These are phyloP conservation scores for Acomys russatus DNA, from an alignment of 2,797 vertebrate species.

Conservation along the genomic window DNA sequence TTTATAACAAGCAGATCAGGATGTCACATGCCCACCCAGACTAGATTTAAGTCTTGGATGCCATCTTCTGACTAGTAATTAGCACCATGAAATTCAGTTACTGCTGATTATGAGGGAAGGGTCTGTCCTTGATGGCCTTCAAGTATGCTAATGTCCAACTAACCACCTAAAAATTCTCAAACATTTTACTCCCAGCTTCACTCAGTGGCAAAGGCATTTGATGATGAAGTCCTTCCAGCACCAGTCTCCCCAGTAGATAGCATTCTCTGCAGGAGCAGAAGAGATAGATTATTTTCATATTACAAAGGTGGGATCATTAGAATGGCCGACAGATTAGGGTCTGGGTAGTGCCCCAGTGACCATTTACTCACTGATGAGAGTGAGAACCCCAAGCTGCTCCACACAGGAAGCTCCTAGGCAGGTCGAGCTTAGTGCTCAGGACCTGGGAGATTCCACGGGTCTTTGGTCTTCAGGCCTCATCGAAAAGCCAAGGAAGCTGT, in stretches of 20 bases:
- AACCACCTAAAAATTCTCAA: neutral
- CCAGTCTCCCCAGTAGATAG: neutral
- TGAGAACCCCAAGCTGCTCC: no score
- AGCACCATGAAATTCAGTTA: neutral
- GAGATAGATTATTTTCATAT: neutral
- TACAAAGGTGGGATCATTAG: neutral
- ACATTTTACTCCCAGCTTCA: neutral
- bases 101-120: neutral
- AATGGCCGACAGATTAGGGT: neutral
- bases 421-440: neutral
- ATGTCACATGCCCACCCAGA: neutral
- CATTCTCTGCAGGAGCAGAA: neutral
- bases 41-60: neutral
- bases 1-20: neutral
- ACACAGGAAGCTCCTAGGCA: neutral
- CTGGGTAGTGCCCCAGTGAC: neutral
- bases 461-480: neutral
- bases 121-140: no score
- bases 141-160: neutral
- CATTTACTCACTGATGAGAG: neutral
- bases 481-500: neutral
- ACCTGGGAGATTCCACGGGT: neutral
- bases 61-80: neutral
- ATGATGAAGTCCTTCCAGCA: neutral
- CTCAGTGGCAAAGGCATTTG: neutral